Base-by-base conservation (phyloP, 2,888 invertebrate species). In the Polylopha cassiicola region DNA sequence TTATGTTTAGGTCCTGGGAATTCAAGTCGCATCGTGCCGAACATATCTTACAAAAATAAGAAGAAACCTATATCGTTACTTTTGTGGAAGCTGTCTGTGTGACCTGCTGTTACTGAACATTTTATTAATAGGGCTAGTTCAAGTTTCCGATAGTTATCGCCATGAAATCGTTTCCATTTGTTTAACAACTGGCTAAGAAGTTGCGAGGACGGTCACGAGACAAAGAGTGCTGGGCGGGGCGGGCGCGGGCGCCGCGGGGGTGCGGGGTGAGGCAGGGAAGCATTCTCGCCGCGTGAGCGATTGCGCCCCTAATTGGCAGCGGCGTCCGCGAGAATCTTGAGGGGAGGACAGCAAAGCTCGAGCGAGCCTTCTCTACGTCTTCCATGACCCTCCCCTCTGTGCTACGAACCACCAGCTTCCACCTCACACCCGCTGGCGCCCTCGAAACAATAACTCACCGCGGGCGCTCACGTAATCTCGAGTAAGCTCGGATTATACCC, bases 251-350 rank as follows among this genome's bases (percentile, higher is more conserved):
- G 47, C 46, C 44, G 32, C 31, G 20, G 43, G 37, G 31, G 42
- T 38, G 55, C 38, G 55, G 50, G 50, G 41, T 54, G 55, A 61
- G 56, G 58, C 53, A 52, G 59, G 63, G 65, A 60, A 57, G 63
- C 58, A 50, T 51, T 53, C 74, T 70, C 70, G 74, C 79, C 79
- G 80, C 76, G 74, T 85, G 86, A 86, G 82, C 78, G 86, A 86
- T 86, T 86, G 86, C 81, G 77, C 72, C 74, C 81, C 81, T 86
- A 86, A 86, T 86, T 86, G 86, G 86, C 78, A 77, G 70, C 76
- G 86, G 85, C 86, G 84, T 82, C 77, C 85, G 84, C 85, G 79
- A 84, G 85, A 87, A 80, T 87, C 87, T 86, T 86, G 78, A 80
- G 78, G 80, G 80, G 80, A 85, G 81, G 80, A 81, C 78, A 77